Conservation (phyloP, 2,113 vertebrate species). For the Corythoichthys haematopterus region DNA sequence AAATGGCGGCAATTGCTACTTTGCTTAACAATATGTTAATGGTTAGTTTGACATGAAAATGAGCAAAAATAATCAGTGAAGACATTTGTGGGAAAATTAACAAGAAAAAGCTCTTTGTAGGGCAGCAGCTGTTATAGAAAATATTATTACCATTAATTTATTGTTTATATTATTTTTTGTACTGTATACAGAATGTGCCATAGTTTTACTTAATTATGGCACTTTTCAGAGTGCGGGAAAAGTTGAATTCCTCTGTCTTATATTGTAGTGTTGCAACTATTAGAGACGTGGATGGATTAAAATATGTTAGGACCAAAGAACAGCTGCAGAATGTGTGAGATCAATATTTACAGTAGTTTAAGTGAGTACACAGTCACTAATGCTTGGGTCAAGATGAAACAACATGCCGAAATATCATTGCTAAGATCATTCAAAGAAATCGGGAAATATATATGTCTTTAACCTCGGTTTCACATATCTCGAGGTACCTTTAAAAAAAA, state of each 20-base stretch:
- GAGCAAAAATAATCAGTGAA: too few relatives aligned
- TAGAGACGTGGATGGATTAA: background rate
- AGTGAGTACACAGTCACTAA: background rate
- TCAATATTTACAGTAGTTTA: background rate
- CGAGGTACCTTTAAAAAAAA: background rate
- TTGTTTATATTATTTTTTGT: too few relatives aligned
- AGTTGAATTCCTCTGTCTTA: background rate
- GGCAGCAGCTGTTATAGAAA: background rate
- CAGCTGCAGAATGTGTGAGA: background rate
- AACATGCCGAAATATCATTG: background rate
- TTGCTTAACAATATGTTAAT: too few relatives aligned
- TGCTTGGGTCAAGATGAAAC: background rate
- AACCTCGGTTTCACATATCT: background rate
- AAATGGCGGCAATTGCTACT: too few relatives aligned
- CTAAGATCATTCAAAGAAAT: slow-evolving; percentile 1
- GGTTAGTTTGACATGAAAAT: too few relatives aligned
- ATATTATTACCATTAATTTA: background rate
- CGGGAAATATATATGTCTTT: background rate
- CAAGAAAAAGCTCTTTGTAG: too few relatives aligned
- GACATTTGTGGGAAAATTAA: too few relatives aligned
- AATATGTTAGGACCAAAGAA: background rate
- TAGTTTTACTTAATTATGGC: background rate
- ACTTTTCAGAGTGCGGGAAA: background rate
- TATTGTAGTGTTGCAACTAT: background rate
- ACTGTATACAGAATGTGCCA: too few relatives aligned